Evolutionary conservation across 2,888 invertebrate species (phyloP), one percentile per base, ranked within the genome.

Genomic region (Sinodicranocentrus sp.): DNA sequence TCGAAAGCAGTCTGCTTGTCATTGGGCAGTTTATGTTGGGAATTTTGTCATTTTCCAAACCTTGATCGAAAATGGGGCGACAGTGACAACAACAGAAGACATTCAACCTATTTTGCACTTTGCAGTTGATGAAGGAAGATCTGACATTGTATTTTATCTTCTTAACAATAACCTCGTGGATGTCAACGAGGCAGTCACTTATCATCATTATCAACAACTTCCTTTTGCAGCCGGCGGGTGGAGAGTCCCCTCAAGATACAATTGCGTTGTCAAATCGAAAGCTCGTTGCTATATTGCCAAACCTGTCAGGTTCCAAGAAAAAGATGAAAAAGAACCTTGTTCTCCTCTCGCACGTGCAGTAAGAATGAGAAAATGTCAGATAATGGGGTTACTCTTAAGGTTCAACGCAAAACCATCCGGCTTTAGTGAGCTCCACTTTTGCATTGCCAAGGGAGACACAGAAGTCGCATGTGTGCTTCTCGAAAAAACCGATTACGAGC

Each of bases 1-100:
- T 0, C 19, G 23, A 15, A 71, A 71, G 6, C 75, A 65, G n/a
- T 54, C 54, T 5, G 17, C 76, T 1, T 68, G 63, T 23, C 82
- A 83, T 59, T 83, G 82, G 82, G 70, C 76, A 6, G 57, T 77
- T 17, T 23, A 77, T 1, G 82, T 83, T n/a, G 77, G 77, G 8
- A 57, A 65, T 13, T 8, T 65, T 13, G 15, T 15, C 1, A 63
- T 52, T n/a, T 23, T 82, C 19, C 28, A 54, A 43, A 26, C 26
- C 10, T 17, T 82, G 19, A 6, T 82, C 2, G 3, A 23, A 0
- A 21, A n/a, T 8, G 82, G 82, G 19, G 76, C 76, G 15, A n/a
- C 19, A 2, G 6, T 52, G 15, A 19, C 19, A 2, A 54, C 59
- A 5, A 75, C 75, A 15, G 26, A 26, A 0, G 43, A n/a, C 1